Percentiles rank a stretch among this genome's conserved stretches.
phyloP scores from a whole-genome alignment of 2,888 invertebrate species.

The Limnephilus lunatus region DNA sequence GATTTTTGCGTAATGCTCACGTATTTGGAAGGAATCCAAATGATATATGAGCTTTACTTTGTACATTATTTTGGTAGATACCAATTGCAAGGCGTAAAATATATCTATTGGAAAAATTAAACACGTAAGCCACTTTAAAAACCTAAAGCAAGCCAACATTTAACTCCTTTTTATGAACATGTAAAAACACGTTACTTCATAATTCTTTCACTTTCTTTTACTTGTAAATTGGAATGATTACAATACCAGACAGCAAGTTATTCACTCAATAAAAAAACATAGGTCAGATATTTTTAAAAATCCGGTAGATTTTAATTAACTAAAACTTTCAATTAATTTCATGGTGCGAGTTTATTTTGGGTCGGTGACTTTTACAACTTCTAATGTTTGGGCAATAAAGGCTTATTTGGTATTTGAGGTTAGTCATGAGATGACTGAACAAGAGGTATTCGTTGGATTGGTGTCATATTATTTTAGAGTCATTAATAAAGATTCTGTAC shows the following conservation, averaged over 20 bases:
- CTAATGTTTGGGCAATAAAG: slow-evolving; percentile 1
- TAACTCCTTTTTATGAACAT: neutral
- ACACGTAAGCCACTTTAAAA: neutral
- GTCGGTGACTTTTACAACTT: neutral
- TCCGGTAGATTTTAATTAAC: neutral
- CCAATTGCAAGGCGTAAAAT: too few species aligned
- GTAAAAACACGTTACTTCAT: neutral
- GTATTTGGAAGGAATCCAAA: neutral
- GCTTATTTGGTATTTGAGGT: neutral
- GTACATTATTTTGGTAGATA: neutral
- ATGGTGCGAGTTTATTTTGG: neutral
- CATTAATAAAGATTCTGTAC: neutral
- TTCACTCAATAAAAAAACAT: neutral
- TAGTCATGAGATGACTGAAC: neutral
- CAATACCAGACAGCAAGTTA: neutral
- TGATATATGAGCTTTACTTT: neutral
- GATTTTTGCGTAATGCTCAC: neutral
- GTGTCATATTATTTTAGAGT: slow-evolving; percentile 11
- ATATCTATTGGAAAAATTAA: too few species aligned
- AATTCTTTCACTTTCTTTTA: neutral
- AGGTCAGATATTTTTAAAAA: neutral
- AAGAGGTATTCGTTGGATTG: neutral
- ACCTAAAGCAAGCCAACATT: neutral
- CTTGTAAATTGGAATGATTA: neutral
- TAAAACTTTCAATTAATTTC: neutral